phyloP scores from a whole-genome alignment of 2,797 vertebrate genomes.

The Myripristis jacobus region DNA sequence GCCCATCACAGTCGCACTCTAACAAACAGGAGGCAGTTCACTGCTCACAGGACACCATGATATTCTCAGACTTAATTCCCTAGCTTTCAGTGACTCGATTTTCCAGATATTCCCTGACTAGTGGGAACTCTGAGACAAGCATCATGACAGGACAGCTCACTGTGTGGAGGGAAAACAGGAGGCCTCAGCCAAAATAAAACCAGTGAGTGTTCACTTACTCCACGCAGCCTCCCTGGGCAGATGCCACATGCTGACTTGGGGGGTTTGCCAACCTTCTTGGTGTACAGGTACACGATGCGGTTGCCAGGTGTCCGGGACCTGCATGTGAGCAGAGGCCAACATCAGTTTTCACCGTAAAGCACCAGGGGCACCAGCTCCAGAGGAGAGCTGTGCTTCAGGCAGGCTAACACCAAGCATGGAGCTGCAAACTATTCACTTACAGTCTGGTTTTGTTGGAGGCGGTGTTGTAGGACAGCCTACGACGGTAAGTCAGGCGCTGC shows the following conservation, averaged over 20 bases:
- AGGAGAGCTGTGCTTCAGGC: background rate
- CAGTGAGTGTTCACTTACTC: conserved; percentile 85
- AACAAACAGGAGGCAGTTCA: too few relatives aligned
- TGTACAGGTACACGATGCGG: conserved; percentile 98
- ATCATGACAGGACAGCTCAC: too few relatives aligned
- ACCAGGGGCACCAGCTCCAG: background rate
- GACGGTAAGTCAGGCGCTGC: conserved; percentile 97
- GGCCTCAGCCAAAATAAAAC: too few relatives aligned
- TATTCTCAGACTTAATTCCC: too few relatives aligned
- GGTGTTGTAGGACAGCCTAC: conserved; percentile 99
- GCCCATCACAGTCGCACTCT: too few relatives aligned
- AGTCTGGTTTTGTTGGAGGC: conserved; percentile 98
- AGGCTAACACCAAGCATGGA: fast-evolving
- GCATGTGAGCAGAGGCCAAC: background rate
- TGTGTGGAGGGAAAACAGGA: too few relatives aligned
- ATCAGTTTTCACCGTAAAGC: background rate
- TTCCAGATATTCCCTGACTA: too few relatives aligned
- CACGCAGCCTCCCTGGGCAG: conserved; percentile 95
- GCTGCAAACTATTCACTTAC: conserved; percentile 81
- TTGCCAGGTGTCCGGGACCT: conserved; percentile 98
- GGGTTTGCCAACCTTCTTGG: conserved; percentile 98
- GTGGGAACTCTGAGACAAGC: too few relatives aligned
- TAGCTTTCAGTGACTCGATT: too few relatives aligned
- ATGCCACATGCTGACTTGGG: conserved; percentile 98
- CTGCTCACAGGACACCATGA: too few relatives aligned